A percentile compares a stretch with the other conserved stretches of the same genome.
These are phyloP conservation scores for Eulemur coronatus DNA, from an alignment of 2,797 vertebrate genomes.

Conservation along the genomic window DNA sequence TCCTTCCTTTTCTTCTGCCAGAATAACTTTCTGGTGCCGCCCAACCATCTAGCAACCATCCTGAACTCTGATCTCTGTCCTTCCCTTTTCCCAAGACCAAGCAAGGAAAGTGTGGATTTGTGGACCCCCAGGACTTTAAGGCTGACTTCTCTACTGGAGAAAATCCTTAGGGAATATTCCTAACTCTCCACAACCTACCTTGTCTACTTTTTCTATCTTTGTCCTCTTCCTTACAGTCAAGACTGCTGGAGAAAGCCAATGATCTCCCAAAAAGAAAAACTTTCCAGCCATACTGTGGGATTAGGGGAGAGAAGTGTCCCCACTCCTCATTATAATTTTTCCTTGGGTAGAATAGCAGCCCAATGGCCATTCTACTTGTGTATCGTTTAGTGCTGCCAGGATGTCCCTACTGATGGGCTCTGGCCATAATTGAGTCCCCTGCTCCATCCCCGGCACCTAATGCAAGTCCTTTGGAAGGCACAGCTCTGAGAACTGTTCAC, in stretches of 20 bases:
- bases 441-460: constrained; percentile 71
- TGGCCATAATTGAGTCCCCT: constrained; percentile 75
- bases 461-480: constrained; percentile 69
- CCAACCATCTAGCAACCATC: background rate
- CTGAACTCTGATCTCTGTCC: background rate
- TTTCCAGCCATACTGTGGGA: background rate
- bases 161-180: background rate
- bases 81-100: background rate
- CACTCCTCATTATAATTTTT: constrained; percentile 67
- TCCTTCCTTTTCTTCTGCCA: background rate
- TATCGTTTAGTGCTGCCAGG: constrained; percentile 81
- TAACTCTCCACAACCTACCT: background rate
- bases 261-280: background rate
- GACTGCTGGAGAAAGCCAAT: background rate
- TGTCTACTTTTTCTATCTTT: background rate
- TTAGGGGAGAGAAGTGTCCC: background rate
- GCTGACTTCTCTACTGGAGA: background rate
- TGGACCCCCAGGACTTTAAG: background rate
- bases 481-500: constrained; percentile 77
- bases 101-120: background rate
- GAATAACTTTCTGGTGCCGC: background rate
- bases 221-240: background rate
- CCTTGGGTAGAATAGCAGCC: constrained; percentile 79
- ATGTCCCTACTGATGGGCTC: constrained; percentile 84
- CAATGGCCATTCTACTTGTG: constrained; percentile 78